Conservation (phyloP, 2,113 vertebrate species). For the Cyprinodon variegatus region DNA sequence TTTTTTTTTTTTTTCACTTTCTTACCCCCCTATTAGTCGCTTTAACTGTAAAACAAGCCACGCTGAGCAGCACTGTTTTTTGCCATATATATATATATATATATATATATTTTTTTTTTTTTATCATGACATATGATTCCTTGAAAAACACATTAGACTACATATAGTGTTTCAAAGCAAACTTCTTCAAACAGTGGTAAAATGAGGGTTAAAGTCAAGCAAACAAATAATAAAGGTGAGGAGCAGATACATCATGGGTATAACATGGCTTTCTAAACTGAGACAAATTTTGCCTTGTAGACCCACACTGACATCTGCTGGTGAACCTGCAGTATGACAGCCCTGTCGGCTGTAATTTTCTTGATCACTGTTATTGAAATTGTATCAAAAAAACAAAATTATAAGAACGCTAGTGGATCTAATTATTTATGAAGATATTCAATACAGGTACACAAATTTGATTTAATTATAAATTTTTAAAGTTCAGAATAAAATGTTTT, state of each 20-base stretch:
- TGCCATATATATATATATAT: not conserved
- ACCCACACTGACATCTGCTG: slow-evolving; percentile 70
- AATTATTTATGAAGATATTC: not conserved
- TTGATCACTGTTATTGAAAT: not conserved
- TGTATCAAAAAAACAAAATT: not conserved
- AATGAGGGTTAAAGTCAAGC: not conserved
- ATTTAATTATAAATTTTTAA: not conserved
- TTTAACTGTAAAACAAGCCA: not conserved
- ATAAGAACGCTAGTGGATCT: not conserved
- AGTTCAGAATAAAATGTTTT: not conserved
- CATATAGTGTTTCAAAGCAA: not conserved
- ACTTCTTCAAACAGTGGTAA: not conserved
- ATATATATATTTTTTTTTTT: not conserved
- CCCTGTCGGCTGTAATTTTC: not conserved
- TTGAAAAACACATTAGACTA: not conserved
- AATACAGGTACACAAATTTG: not conserved
- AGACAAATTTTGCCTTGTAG: not conserved
- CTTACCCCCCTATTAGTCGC: not conserved
- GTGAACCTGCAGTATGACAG: not conserved
- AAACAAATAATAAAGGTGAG: not conserved
- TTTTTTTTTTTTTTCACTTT: too few relatives aligned
- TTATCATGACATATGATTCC: not conserved
- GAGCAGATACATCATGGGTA: not conserved
- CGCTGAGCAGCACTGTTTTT: not conserved
- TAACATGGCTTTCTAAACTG: not conserved